Conservation (phyloP, 2,797 vertebrate genomes). For the Argya squamiceps region DNA sequence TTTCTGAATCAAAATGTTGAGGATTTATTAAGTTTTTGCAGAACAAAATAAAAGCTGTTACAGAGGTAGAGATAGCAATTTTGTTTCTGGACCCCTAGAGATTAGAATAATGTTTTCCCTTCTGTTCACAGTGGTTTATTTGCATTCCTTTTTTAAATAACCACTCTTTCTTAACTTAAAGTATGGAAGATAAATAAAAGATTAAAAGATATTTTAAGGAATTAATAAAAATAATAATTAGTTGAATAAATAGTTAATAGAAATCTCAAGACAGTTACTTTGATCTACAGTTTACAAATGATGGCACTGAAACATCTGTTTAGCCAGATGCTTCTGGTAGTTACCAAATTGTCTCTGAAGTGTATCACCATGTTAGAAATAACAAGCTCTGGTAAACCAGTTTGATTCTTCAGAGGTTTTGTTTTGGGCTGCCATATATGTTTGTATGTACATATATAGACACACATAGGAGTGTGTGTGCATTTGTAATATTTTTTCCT, state of each 20-base stretch:
- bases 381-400: background rate
- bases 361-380: background rate
- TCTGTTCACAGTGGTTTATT: background rate
- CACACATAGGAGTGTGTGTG: background rate
- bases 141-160: background rate
- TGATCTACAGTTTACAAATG: background rate
- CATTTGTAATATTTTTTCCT: background rate
- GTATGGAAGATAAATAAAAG: background rate
- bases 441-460: background rate
- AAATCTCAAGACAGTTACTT: background rate
- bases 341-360: background rate
- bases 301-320: constrained; percentile 6
- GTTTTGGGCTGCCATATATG: background rate
- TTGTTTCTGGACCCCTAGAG: background rate
- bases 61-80: background rate
- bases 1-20: background rate
- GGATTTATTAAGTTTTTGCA: background rate
- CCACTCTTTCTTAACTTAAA: background rate
- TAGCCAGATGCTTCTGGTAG: constrained; percentile 5
- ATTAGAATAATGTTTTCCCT: background rate
- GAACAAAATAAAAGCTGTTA: background rate
- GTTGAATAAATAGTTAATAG: background rate
- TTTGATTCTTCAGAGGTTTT: background rate
- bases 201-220: background rate
- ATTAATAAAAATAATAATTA: background rate